Percentiles rank a stretch among this genome's conserved stretches.
These are phyloP conservation scores for Stegodyphus dumicola DNA, from an alignment of 1,140 invertebrate species.

Conservation along the genomic window DNA sequence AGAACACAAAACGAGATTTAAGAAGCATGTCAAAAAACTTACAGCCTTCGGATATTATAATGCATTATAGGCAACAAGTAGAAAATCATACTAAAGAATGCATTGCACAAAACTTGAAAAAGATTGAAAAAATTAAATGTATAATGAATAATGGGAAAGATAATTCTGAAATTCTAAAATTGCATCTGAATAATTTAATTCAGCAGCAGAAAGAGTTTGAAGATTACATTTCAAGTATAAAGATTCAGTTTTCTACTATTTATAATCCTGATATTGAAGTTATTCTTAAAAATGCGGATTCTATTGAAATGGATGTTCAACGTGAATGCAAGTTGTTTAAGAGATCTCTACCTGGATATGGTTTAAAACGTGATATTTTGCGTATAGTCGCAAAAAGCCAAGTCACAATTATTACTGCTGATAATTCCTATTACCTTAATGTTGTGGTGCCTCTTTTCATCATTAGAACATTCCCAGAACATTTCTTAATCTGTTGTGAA, in stretches of 20 bases:
- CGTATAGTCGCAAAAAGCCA: slow-evolving; percentile 6
- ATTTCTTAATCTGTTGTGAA: slow-evolving; percentile 38
- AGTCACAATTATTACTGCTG: slow-evolving; percentile 32
- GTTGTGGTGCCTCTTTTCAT: slow-evolving; percentile 20
- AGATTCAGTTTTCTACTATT: slow-evolving; percentile 10
- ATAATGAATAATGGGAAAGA: not conserved
- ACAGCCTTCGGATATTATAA: slow-evolving; percentile 9
- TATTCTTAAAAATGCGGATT: slow-evolving; percentile 8
- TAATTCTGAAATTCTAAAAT: not conserved
- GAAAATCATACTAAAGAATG: slow-evolving; percentile 15
- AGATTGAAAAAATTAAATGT: slow-evolving; percentile 10
- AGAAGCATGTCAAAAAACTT: not conserved
- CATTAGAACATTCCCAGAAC: slow-evolving; percentile 21
- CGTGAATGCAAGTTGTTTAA: slow-evolving; percentile 40
- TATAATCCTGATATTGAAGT: slow-evolving; percentile 14
- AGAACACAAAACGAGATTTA: not conserved
- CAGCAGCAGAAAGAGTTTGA: slow-evolving; percentile 38
- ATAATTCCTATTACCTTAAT: slow-evolving; percentile 38
- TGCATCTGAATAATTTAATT: slow-evolving; percentile 4
- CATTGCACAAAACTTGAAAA: not conserved
- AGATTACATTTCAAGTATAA: not conserved
- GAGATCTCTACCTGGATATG: slow-evolving; percentile 36
- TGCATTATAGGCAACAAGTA: slow-evolving; percentile 27
- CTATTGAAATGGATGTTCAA: slow-evolving; percentile 10
- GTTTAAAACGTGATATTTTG: slow-evolving; percentile 16